Evolutionary conservation across 2,888 invertebrate species (phyloP), one percentile per base, ranked within the genome.

Genomic region (Chymomyza caudatula): DNA sequence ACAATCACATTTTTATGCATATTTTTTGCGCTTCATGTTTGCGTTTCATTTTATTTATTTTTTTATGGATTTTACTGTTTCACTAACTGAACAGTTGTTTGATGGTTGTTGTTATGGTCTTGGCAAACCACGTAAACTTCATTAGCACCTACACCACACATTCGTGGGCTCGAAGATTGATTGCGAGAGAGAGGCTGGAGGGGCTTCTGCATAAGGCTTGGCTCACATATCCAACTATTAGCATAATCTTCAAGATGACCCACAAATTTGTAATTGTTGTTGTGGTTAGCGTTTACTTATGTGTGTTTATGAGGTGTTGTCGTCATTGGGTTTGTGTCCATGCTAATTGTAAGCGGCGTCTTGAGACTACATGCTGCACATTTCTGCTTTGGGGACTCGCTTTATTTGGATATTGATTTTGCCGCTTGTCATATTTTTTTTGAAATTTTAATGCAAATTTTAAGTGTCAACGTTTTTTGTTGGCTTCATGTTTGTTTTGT

Each of bases 401-500:
- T 67, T 72, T 59, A 51, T 25, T 65, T 49, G 13, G 47, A 25
- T 29, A 11, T 29, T 51, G 44, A 19, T 62, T 22, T 43, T 54
- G 15, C 15, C 60, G 49, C 44, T 65, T 63, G 51, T 54, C 59
- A 29, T 17, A n/a, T 15, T 52, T 43, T 69, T 70, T 67, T 66
- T 67, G 61, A 63, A 60, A 75, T 65, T 60, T 66, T 71, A 76
- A 80, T 80, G 82, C 82, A 80, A 79, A 79, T 78, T 56, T 65
- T 65, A 47, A 65, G 68, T 76, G 76, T 76, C 77, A 77, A 76
- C 74, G 63, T 56, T 57, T 56, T 57, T 65, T 23, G 23, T 43
- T 37, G 8, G 29, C 29, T 11, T 37, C 11, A 37, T 37, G 55
- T 71, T 71, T 69, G 54, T 63, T 65, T 25, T 60, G 55, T 64